phyloP scores from a whole-genome alignment of 2,113 vertebrate species.

The Macaca nemestrina region DNA sequence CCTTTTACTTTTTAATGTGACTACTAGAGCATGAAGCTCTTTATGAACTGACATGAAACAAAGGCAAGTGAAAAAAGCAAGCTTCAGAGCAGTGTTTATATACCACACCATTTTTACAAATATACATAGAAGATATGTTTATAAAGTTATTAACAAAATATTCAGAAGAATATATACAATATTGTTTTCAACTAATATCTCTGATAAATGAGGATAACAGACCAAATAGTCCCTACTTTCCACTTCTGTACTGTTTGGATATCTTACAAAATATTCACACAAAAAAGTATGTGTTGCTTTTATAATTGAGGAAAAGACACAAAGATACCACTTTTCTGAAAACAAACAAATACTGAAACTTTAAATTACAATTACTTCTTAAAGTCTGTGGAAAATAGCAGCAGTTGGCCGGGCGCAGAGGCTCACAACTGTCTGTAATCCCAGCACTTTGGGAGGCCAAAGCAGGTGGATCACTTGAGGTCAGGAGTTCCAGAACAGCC shows the following conservation, averaged over 20 bases:
- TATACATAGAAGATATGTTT: not conserved
- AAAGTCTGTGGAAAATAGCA: slow-evolving; percentile 12
- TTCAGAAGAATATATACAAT: not conserved
- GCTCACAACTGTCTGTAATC: not conserved
- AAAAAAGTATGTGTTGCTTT: not conserved
- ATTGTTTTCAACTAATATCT: slow-evolving; percentile 4
- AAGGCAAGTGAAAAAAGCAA: not conserved
- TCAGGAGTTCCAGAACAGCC: not conserved
- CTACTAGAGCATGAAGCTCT: not conserved
- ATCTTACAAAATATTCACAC: not conserved
- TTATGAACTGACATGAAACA: not conserved
- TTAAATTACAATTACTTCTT: slow-evolving; percentile 33
- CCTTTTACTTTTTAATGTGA: not conserved
- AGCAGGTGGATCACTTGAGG: not conserved
- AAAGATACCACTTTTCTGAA: not conserved
- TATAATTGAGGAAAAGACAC: not conserved
- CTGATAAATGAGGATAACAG: not conserved
- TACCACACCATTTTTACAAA: not conserved
- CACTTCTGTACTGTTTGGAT: not conserved
- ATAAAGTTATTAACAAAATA: slow-evolving; percentile 13
- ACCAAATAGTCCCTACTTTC: not conserved
- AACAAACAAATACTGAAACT: not conserved
- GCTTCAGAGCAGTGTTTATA: not conserved
- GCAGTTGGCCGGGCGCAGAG: not conserved
- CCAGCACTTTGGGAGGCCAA: not conserved